Evolutionary conservation across 2,797 vertebrate genomes (phyloP).

Genomic region (Malacoctenus gilli): DNA sequence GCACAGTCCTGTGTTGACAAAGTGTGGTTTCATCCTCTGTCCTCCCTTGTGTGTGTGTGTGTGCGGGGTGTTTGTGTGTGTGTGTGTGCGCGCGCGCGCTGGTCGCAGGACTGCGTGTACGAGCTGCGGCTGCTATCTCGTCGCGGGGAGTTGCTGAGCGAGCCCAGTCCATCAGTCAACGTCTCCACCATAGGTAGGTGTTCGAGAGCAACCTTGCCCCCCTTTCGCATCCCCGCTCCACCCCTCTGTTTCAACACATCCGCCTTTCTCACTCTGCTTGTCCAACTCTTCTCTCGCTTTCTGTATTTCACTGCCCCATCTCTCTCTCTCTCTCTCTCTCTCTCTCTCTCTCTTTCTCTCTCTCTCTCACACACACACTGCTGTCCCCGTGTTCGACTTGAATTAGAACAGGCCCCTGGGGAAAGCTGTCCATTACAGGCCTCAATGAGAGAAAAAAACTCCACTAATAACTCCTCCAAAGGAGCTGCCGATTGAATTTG

Average conservation of each 20-base stretch:
- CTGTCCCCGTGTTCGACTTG: constrained; percentile 36
- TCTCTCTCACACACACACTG: too few species aligned
- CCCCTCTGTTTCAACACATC: constrained; percentile 27
- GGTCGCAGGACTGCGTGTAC: constrained; percentile 86
- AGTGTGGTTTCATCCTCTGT: constrained; percentile 67
- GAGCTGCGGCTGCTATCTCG: constrained; percentile 93
- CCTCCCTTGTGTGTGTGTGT: constrained; percentile 47
- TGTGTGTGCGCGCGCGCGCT: constrained; percentile 32
- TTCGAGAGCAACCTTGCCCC: constrained; percentile 55
- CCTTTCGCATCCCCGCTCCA: constrained; percentile 23
- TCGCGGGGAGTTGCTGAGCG: constrained; percentile 88
- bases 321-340: too few species aligned
- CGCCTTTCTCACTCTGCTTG: constrained; percentile 14
- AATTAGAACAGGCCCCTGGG: constrained; percentile 67
- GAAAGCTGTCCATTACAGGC: constrained; percentile 63
- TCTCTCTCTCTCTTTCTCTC: too few species aligned
- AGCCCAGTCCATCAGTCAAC: constrained; percentile 92
- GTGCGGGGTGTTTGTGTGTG: constrained; percentile 31
- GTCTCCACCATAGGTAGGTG: constrained; percentile 91
- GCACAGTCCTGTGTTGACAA: constrained; percentile 75
- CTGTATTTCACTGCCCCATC: constrained; percentile 5
- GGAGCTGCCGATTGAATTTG: constrained; percentile 41
- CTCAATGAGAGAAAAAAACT: constrained; percentile 66
- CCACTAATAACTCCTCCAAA: constrained; percentile 56
- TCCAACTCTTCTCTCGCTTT: constrained; percentile 11